Evolutionary conservation across 64 coral and sea anemone species (phyloP).

Genomic region (Montipora foliosa): DNA sequence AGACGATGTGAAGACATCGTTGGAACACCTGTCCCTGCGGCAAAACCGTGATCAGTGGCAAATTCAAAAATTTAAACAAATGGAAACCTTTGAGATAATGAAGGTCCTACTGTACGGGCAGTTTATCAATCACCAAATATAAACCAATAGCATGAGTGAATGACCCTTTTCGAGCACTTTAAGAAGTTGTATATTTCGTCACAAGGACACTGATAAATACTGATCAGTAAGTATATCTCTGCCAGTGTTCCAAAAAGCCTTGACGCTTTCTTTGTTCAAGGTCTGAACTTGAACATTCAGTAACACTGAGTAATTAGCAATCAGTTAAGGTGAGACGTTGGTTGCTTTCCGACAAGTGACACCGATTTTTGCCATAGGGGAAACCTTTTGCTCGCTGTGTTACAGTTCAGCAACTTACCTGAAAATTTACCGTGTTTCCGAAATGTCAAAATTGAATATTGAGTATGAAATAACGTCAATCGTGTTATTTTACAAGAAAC

Average conservation of each 20-base stretch:
- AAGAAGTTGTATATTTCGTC: not conserved
- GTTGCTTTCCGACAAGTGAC: not conserved
- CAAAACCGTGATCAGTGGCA: too few species aligned
- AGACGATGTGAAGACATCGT: too few species aligned
- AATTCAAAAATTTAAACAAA: too few species aligned
- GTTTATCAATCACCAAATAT: not conserved
- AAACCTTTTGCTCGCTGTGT: not conserved
- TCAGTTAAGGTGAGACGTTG: not conserved
- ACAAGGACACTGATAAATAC: not conserved
- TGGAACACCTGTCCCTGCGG: too few species aligned
- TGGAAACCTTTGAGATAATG: too few species aligned
- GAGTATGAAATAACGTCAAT: not conserved
- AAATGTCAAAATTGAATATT: not conserved
- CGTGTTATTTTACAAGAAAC: not conserved
- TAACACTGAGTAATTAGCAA: not conserved
- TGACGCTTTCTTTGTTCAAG: not conserved
- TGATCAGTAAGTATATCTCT: not conserved
- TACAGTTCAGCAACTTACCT: conserved; percentile 14
- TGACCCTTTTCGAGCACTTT: not conserved
- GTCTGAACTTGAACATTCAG: not conserved
- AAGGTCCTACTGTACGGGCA: too few species aligned
- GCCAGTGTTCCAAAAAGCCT: not conserved
- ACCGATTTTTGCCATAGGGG: not conserved
- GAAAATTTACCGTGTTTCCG: not conserved
- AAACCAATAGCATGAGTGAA: not conserved